A percentile compares a stretch with the other conserved stretches of the same genome.
Evolutionary conservation across 2,888 invertebrate genomes (phyloP).

Genomic region (Matsumyia berberina): DNA sequence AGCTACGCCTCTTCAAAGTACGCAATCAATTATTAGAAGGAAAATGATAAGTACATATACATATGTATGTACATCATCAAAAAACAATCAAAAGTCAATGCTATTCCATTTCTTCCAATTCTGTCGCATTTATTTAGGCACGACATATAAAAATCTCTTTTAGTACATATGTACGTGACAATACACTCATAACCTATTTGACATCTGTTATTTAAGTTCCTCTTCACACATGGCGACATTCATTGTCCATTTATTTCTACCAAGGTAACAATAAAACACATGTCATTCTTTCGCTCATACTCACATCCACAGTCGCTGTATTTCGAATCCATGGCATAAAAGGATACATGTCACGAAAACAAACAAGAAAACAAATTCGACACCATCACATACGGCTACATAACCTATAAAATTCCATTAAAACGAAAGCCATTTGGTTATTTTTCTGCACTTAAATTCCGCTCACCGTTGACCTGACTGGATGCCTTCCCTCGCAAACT

Average conservation of each 20-base stretch:
- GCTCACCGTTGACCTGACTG: slow-evolving; percentile 30
- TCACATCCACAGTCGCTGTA: too few species aligned
- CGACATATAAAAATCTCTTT: slow-evolving; percentile 11
- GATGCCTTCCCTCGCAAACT: background rate
- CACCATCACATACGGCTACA: slow-evolving; percentile 18
- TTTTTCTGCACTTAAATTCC: slow-evolving; percentile 47
- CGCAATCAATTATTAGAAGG: too few species aligned
- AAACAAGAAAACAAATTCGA: slow-evolving; percentile 14
- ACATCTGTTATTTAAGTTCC: slow-evolving; percentile 40
- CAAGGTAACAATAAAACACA: slow-evolving; percentile 57
- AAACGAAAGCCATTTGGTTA: slow-evolving; percentile 57
- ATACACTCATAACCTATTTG: slow-evolving; percentile 30
- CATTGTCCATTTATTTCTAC: slow-evolving; percentile 41
- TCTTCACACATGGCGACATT: background rate
- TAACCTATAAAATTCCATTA: slow-evolving; percentile 69
- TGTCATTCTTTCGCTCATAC: background rate
- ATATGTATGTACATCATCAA: background rate
- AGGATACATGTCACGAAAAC: slow-evolving; percentile 39
- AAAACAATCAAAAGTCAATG: background rate
- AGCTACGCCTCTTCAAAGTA: too few species aligned
- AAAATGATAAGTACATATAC: too few species aligned
- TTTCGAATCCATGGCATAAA: slow-evolving; percentile 2
- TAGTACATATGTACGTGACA: background rate
- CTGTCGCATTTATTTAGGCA: background rate
- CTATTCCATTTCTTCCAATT: background rate